These are phyloP conservation scores for Phlogophora meticulosa DNA, from an alignment of 2,888 invertebrate species.

Conservation along the genomic window DNA sequence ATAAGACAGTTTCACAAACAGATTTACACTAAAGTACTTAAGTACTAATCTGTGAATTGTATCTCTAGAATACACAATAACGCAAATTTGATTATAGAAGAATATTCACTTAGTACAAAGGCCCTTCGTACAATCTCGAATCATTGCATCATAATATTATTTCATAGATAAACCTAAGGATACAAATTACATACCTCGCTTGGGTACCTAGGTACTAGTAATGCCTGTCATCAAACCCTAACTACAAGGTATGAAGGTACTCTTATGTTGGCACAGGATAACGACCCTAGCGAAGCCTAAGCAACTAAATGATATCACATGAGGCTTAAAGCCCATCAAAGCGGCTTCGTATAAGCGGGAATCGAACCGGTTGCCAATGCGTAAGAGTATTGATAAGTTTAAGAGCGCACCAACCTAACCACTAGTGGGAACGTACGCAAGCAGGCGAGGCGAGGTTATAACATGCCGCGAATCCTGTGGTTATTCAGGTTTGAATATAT, in stretches of 20 bases:
- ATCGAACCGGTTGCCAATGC: conserved; percentile 54
- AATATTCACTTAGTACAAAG: too few species aligned
- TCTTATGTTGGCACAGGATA: conserved; percentile 32
- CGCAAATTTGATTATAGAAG: too few species aligned
- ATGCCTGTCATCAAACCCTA: conserved; percentile 36
- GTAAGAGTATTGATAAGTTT: conserved; percentile 11
- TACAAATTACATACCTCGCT: conserved; percentile 21
- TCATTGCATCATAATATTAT: conserved; percentile 8
- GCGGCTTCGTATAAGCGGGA: conserved; percentile 41
- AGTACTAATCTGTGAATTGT: too few species aligned
- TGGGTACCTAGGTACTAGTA: conserved; percentile 11
- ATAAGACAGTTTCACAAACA: too few species aligned
- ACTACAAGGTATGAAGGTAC: conserved; percentile 17
- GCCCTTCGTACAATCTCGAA: too few species aligned
- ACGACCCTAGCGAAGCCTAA: conserved; percentile 37
- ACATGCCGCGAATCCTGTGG: too few species aligned
- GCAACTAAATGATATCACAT: conserved; percentile 52
- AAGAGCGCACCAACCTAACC: conserved; percentile 15
- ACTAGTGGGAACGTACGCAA: too few species aligned
- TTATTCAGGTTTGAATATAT: neutral
- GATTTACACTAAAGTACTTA: too few species aligned
- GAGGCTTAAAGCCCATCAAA: conserved; percentile 49
- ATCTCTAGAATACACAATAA: too few species aligned
- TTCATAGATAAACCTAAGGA: conserved; percentile 1
- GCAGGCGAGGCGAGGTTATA: neutral